Evolutionary conservation across 2,113 vertebrate species (phyloP), one percentile per base, ranked within the genome.

Genomic region (Lagopus muta): DNA sequence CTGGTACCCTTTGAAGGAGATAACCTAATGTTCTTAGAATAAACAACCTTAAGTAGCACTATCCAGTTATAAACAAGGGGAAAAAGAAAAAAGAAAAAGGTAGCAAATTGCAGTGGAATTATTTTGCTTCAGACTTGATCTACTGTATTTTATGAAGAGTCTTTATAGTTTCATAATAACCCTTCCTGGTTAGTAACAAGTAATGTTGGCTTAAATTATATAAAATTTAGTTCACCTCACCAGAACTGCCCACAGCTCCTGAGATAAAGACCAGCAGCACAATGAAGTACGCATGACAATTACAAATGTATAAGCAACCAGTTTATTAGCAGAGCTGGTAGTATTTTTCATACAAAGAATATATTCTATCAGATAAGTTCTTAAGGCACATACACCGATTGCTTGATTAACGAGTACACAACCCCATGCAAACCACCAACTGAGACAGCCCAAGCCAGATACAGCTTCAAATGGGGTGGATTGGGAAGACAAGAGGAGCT

Each of bases 131-230:
- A 54, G 62, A 89, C 13, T 62, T 30, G 16, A 62, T 82, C n/a
- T 32, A 76, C 55, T 13, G 20, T 48, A 80, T 82, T 92, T 93
- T 94, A 92, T 83, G 73, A 75, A 90, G 20, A 89, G 38, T 14
- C 27, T 76, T 84, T 77, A 55, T 15, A 86, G 74, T 57, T 92
- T 58, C 52, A 78, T 48, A 88, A 90, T 83, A 71, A 70, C 52
- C 64, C 80, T 83, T 90, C 52, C 57, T 2, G 3, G 38, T 71
- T 72, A 81, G 43, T 47, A 88, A 40, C 36, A 92, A 86, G 78
- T n/a, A 17, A 18, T 81, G 19, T 88, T 74, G 4, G 43, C 52
- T 86, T 89, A 92, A 89, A 89, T 84, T 58, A 72, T 8, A 42
- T 13, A 65, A 88, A 90, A 70, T 92, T 64, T 55, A 75, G 30